These are phyloP conservation scores for Drosophila lini DNA, from an alignment of 1,140 invertebrate species.

Conservation along the genomic window DNA sequence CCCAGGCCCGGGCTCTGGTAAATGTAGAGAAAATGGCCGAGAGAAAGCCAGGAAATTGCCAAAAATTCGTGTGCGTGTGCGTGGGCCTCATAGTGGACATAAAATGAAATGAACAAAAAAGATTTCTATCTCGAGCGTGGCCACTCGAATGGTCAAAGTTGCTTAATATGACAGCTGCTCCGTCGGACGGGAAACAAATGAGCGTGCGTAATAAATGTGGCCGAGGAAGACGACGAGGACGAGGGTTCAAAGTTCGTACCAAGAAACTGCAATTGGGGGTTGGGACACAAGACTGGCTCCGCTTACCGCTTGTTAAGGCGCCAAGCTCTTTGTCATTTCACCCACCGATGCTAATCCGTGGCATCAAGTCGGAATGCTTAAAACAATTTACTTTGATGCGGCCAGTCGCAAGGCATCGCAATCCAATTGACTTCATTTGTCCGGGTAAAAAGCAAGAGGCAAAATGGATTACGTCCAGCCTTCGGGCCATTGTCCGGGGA, in stretches of 20 bases:
- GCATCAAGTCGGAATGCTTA: conserved; percentile 61
- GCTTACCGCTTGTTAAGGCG: conserved; percentile 51
- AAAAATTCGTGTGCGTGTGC: conserved; percentile 39
- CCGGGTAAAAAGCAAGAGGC: conserved; percentile 61
- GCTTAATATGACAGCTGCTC: conserved; percentile 77
- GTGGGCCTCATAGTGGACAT: conserved; percentile 61
- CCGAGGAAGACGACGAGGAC: conserved; percentile 13
- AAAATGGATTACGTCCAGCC: conserved; percentile 72
- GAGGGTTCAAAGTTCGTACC: conserved; percentile 58
- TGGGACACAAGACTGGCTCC: conserved; percentile 8
- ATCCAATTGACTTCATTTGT: conserved; percentile 83
- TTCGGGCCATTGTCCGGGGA: conserved; percentile 27
- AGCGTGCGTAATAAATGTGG: conserved; percentile 76
- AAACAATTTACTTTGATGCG: conserved; percentile 81
- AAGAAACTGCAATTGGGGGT: conserved; percentile 64
- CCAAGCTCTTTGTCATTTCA: conserved; percentile 70
- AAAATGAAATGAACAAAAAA: conserved; percentile 83
- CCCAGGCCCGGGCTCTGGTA: background rate
- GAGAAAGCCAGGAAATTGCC: conserved; percentile 66
- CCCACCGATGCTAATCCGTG: conserved; percentile 70
- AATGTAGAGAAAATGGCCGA: conserved; percentile 7
- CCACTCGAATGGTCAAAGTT: conserved; percentile 74
- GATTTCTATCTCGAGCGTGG: conserved; percentile 79
- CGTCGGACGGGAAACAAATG: conserved; percentile 64
- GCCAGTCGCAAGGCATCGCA: conserved; percentile 46